Conservation (phyloP, 2,113 vertebrate genomes). For the Taxidea taxus region DNA sequence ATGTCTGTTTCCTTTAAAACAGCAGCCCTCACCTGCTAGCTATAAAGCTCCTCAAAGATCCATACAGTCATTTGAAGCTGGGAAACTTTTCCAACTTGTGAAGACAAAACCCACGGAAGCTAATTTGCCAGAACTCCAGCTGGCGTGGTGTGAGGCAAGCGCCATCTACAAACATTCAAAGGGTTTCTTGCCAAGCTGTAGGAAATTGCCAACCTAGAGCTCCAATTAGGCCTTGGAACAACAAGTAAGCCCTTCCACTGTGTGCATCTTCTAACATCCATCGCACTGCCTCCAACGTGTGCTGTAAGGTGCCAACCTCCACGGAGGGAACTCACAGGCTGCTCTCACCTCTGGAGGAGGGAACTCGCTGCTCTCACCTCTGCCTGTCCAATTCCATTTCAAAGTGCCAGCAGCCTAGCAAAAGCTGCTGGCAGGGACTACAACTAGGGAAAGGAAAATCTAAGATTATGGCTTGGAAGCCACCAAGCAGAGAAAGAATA, state of each 20-base stretch:
- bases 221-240: slow-evolving; percentile 12
- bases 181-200: background rate
- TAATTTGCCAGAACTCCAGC: background rate
- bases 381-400: background rate
- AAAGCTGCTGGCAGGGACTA: background rate
- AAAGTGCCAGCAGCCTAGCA: background rate
- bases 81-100: slow-evolving; percentile 36
- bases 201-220: background rate
- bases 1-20: background rate
- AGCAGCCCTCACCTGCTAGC: background rate
- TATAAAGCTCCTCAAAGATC: slow-evolving; percentile 21
- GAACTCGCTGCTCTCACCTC: slow-evolving; percentile 6
- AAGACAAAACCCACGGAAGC: background rate
- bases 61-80: background rate
- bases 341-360: slow-evolving; percentile 27
- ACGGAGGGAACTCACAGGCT: background rate
- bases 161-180: slow-evolving; percentile 4
- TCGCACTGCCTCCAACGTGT: background rate
- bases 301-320: background rate
- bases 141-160: background rate
- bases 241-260: background rate
- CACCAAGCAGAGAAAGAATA: background rate
- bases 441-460: background rate
- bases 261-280: background rate
- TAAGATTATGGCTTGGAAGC: background rate